Evolutionary conservation across 1,140 invertebrate genomes (phyloP).

Genomic region (Hypothenemus hampei): DNA sequence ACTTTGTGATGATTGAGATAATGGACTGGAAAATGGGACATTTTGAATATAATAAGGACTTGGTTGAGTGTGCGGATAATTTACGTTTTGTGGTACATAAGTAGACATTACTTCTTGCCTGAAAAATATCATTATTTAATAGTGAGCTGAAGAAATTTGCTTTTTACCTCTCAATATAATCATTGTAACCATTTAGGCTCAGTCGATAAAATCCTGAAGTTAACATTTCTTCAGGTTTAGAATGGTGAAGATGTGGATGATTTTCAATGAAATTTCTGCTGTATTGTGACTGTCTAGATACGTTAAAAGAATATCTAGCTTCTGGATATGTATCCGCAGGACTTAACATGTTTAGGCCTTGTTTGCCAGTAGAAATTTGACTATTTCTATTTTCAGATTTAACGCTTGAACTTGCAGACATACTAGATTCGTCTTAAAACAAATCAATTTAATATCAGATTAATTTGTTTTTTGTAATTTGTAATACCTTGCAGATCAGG

Average conservation of each 20-base stretch:
- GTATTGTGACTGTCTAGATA: conserved; percentile 28
- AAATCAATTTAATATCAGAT: neutral
- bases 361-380: conserved; percentile 36
- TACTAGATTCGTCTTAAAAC: conserved; percentile 35
- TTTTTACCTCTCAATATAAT: conserved; percentile 37
- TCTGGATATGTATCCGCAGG: conserved; percentile 27
- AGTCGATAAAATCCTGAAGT: conserved; percentile 34
- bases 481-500: conserved; percentile 29
- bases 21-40: conserved; percentile 7
- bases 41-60: conserved; percentile 16
- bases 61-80: conserved; percentile 17
- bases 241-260: conserved; percentile 25
- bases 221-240: conserved; percentile 32
- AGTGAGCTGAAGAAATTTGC: neutral
- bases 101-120: conserved; percentile 17
- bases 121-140: no score
- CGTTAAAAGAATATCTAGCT: conserved; percentile 24
- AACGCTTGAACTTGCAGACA: conserved; percentile 34
- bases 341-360: conserved; percentile 28
- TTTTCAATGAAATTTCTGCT: conserved; percentile 34
- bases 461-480: neutral
- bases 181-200: conserved; percentile 37
- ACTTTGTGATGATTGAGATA: conserved; percentile 23
- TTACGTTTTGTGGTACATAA: conserved; percentile 6
- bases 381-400: conserved; percentile 40